Evolutionary conservation across 2,888 invertebrate genomes (phyloP), one percentile per base, ranked within the genome.

Genomic region (Melanostoma scalare): DNA sequence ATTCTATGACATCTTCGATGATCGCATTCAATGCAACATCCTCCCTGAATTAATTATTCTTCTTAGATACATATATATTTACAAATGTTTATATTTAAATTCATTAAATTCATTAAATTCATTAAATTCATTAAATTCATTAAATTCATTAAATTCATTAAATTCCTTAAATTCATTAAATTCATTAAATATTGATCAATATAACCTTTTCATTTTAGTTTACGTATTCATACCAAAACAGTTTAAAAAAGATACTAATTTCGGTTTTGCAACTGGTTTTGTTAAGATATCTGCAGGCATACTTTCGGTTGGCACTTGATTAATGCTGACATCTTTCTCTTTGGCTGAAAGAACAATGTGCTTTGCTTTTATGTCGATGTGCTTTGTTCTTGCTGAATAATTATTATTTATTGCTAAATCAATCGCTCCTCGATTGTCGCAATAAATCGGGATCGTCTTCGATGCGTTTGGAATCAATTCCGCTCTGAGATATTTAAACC

Each of bases 241-340:
- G 40, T 60, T 71, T 2, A 71, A 71, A 60, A 71, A 71, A 50
- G 40, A n/a, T 44, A 44, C 35, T 9, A 69, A 44, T 55, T 69
- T 56, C 56, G 69, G 42, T 40, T 55, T 46, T 55, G 69, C 31
- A 31, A 74, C 31, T n/a, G 74, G 52, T 33, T 76, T 69, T 10
- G 76, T 69, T 61, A 76, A 48, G 30, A 72, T 78, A 63, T 72
- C 50, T 48, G 78, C 71, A 44, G 71, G 42, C 38, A 71, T 71
- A 6, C 55, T 63, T 44, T 63, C 40, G 52, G 71, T 72, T 42
- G 71, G 48, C 9, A 63, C 72, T 56, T 71, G 63, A 40, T 71
- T 42, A 44, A 61, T 38, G 38, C n/a, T 71, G 5, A 79, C 52
- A 61, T 36, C 30, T 9, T 61, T 67, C 46, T 72, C 72, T 58